Evolutionary conservation across 2,113 vertebrate species (phyloP), one percentile per base, ranked within the genome.

Genomic region (Cynoglossus semilaevis): DNA sequence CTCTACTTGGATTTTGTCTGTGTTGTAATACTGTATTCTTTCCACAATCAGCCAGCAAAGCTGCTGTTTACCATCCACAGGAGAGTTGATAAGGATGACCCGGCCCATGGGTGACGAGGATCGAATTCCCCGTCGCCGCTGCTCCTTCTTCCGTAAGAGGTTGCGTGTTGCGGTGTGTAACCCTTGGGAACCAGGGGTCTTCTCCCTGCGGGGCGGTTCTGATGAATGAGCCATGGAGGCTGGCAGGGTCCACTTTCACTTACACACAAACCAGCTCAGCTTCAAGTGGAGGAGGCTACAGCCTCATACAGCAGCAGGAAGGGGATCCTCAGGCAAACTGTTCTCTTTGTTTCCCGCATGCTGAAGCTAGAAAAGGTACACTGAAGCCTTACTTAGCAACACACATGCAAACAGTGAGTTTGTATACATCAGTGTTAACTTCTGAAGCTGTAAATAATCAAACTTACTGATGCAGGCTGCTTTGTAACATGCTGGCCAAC

Each of bases 81-180:
- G 95, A 38, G 92, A 93, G 77, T 96, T 97, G 92, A 98, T 98
- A 86, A 97, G 93, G 85, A 97, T 97, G 89, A 98, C 95, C 3
- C 95, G 91, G 59, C 95, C 95, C 95, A 98, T 97, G 62, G 95
- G 95, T 0, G 95, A 97, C 0, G 90, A 69, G 37, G 94, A 84
- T 67, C 92, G 93, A 56, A 88, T 88, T 90, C 88, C 88, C 12
- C 77, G 85, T 58, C 92, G 90, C 5, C 92, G 91, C 85, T 92
- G 93, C 88, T 95, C 93, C 86, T 93, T 94, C 85, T 91, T 95
- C 77, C 79, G 82, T 11, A 96, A 79, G 81, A 97, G 91, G 85
- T 90, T 92, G 63, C 51, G 90, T n/a, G 93, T 87, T 8, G 91
- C 91, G 43, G 93, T 86, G 88, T 93, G 93, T 9, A 87, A 85